Conservation (phyloP, 1,140 invertebrate species). For the Micrasema longulum region DNA sequence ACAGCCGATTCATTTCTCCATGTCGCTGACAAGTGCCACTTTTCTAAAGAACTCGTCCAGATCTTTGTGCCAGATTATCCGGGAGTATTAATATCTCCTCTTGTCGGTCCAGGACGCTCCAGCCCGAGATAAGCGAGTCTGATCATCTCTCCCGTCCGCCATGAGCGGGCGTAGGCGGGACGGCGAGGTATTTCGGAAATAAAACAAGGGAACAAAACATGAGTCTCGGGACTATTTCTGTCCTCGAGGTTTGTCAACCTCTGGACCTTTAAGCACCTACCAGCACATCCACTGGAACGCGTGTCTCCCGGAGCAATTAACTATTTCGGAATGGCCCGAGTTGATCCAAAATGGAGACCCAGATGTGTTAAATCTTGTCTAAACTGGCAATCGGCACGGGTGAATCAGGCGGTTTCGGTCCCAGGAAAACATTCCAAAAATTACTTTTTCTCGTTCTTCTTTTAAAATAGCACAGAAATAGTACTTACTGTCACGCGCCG, state of each 20-base stretch:
- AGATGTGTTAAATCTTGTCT: conserved; percentile 24
- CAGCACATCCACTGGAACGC: not conserved
- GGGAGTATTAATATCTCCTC: not conserved
- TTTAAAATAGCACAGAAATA: no score
- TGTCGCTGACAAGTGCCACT: conserved; percentile 1
- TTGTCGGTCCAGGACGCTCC: no score
- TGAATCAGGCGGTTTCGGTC: not conserved
- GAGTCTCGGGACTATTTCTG: conserved; percentile 24
- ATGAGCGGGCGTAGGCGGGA: conserved; percentile 20
- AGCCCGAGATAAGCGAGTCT: not conserved
- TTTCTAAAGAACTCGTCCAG: conserved; percentile 5
- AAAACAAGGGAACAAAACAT: conserved; percentile 33
- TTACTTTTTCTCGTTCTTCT: no score
- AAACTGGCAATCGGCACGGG: conserved; percentile 7
- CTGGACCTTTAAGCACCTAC: conserved; percentile 1
- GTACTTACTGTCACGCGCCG: no score
- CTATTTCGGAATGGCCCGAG: conserved; percentile 18
- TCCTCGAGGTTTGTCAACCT: conserved; percentile 32
- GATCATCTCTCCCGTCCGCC: not conserved
- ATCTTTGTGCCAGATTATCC: conserved; percentile 10
- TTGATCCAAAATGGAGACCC: conserved; percentile 22
- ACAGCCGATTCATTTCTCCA: no score
- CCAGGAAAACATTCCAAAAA: no score
- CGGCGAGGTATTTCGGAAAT: conserved; percentile 32
- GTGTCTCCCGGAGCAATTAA: conserved; percentile 19